Conservation (phyloP, 1,140 invertebrate genomes). For the Teleopsis dalmanni region DNA sequence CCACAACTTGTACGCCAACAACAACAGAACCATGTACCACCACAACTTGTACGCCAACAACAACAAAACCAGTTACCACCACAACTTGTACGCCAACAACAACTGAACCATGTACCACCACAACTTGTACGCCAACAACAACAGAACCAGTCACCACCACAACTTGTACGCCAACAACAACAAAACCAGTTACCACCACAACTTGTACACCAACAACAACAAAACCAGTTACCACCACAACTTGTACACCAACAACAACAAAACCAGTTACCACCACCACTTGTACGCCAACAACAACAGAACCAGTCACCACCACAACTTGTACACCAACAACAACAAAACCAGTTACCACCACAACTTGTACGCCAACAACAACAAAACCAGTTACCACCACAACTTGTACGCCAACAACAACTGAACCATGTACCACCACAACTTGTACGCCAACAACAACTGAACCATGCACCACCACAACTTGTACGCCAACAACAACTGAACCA, state of each 20-base stretch:
- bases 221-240: constrained; percentile 1
- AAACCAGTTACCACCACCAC: constrained; percentile 2
- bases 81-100: not conserved
- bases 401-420: not conserved
- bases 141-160: not conserved
- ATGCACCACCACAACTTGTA: not conserved
- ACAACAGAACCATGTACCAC: not conserved
- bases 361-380: not conserved
- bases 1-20: not conserved
- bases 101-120: not conserved
- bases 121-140: not conserved
- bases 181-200: not conserved
- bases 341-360: not conserved
- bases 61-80: not conserved
- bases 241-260: constrained; percentile 12
- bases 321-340: not conserved
- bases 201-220: constrained; percentile 10
- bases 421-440: not conserved
- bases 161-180: not conserved
- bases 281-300: not conserved
- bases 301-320: not conserved
- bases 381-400: not conserved
- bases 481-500: not conserved
- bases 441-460: not conserved
- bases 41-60: not conserved